Percentiles rank a stretch among this genome's conserved stretches.
Conservation (phyloP, 2,797 vertebrate species). For the Darevskia mixta region DNA sequence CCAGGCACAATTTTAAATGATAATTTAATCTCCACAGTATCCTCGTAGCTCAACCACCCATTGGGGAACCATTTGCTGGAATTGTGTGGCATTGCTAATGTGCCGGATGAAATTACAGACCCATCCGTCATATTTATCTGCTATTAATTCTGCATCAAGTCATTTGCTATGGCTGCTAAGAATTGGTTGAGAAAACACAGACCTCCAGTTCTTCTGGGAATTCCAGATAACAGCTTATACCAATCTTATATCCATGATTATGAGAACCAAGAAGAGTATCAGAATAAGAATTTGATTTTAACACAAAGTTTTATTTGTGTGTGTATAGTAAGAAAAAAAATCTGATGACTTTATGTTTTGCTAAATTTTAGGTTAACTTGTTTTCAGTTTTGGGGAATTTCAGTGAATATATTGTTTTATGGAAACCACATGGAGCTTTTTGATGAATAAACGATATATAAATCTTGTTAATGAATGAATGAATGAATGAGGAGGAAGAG, state of each 20-base stretch:
- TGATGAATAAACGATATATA: no score
- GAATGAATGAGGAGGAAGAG: no score
- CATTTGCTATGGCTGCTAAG: not conserved
- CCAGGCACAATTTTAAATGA: not conserved
- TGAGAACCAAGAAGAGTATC: not conserved
- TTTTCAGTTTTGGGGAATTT: no score
- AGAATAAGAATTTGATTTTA: not conserved
- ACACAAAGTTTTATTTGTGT: no score
- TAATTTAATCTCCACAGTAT: not conserved
- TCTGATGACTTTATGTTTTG: no score
- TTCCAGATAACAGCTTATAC: not conserved
- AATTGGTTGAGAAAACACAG: not conserved
- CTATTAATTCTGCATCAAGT: constrained; percentile 12
- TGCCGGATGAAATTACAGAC: constrained; percentile 1
- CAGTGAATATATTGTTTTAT: no score
- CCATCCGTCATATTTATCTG: constrained; percentile 4
- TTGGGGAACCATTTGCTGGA: not conserved
- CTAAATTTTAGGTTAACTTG: no score
- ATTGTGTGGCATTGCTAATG: not conserved
- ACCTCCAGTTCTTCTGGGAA: not conserved
- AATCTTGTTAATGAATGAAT: no score
- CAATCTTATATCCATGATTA: not conserved
- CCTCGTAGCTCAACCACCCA: not conserved
- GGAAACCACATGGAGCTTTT: no score
- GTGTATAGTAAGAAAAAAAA: no score